These are phyloP conservation scores for Drosophila prostipennis DNA, from an alignment of 2,888 invertebrate species.

Conservation along the genomic window DNA sequence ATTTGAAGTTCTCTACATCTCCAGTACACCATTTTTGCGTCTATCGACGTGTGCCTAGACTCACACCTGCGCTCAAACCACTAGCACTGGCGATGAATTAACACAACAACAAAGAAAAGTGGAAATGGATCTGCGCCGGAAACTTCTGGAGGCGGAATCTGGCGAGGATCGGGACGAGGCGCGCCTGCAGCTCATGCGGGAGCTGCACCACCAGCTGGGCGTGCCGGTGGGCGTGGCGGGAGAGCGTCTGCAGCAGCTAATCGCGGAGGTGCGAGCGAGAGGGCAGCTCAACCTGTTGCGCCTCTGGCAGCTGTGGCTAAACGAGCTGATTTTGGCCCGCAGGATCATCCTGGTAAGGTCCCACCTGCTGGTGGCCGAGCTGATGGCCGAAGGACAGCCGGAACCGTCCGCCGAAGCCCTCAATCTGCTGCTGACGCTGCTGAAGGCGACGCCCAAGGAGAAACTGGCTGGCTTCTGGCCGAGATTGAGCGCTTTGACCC, in stretches of 20 bases:
- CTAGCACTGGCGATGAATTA: too few relatives aligned
- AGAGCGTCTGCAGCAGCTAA: slow-evolving; percentile 47
- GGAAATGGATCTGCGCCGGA: neutral
- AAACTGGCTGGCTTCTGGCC: slow-evolving; percentile 74
- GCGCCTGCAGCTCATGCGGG: slow-evolving; percentile 50
- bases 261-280: slow-evolving; percentile 35
- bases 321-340: slow-evolving; percentile 48
- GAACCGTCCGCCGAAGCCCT: neutral
- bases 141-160: slow-evolving; percentile 4
- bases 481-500: neutral
- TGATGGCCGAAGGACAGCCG: slow-evolving; percentile 31
- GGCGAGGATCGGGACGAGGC: slow-evolving; percentile 8
- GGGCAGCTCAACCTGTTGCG: slow-evolving; percentile 26
- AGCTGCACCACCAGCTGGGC: slow-evolving; percentile 28
- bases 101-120: too few relatives aligned
- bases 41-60: too few relatives aligned
- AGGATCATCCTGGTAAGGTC: slow-evolving; percentile 31
- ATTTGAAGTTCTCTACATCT: too few relatives aligned
- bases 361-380: slow-evolving; percentile 33
- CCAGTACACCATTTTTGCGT: too few relatives aligned
- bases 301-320: slow-evolving; percentile 59
- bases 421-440: slow-evolving; percentile 30
- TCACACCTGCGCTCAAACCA: too few relatives aligned
- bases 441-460: slow-evolving; percentile 84
- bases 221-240: slow-evolving; percentile 12